Evolutionary conservation across 2,113 vertebrate species (phyloP).

Genomic region (Burhinus oedicnemus): DNA sequence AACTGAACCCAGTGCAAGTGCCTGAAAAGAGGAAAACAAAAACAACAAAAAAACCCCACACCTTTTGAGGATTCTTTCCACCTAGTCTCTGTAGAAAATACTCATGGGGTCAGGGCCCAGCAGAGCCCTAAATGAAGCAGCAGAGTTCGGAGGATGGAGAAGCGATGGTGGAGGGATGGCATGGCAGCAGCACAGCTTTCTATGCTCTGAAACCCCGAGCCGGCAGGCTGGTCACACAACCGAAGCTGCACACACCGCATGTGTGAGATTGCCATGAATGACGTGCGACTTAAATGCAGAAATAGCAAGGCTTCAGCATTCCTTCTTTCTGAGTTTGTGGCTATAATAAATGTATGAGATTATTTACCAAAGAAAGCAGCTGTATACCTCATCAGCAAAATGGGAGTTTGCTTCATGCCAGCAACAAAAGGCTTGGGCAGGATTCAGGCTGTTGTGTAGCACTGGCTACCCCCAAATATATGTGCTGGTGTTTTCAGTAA

Average conservation of each 20-base stretch:
- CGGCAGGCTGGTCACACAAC: neutral
- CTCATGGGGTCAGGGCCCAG: neutral
- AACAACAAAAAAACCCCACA: neutral
- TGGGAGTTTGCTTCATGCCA: neutral
- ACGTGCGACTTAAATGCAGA: rapidly evolving
- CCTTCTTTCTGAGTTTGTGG: neutral
- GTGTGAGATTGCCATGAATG: rapidly evolving
- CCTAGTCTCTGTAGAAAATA: neutral
- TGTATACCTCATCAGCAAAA: neutral
- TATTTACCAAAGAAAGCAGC: neutral
- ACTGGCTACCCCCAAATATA: neutral
- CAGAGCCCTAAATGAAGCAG: neutral
- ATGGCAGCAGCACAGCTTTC: neutral
- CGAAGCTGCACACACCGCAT: rapidly evolving
- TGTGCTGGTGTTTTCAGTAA: neutral
- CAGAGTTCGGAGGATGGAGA: neutral
- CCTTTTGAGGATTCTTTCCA: neutral
- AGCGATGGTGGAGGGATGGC: neutral
- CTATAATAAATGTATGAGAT: neutral
- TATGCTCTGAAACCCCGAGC: neutral
- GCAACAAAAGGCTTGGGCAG: neutral
- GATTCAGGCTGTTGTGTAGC: neutral
- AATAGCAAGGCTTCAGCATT: neutral
- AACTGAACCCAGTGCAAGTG: neutral
- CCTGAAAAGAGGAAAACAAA: no score